Conservation (phyloP, 2,113 vertebrate species). For the Pao palembangensis region DNA sequence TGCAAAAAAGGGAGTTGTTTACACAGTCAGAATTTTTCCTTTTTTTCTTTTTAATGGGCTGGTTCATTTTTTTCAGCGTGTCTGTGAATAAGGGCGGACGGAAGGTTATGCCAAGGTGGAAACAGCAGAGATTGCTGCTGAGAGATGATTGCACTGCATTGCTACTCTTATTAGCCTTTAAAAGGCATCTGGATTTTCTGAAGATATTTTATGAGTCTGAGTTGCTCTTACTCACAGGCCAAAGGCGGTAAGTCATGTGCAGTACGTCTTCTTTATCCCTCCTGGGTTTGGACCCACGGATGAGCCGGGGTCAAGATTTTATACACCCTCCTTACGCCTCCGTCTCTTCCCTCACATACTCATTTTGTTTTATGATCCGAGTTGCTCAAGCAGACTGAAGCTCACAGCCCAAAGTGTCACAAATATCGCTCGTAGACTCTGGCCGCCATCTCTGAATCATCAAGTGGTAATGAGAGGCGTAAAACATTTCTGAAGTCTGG, state of each 20-base stretch:
- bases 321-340: slow-evolving; percentile 53
- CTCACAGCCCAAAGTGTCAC: slow-evolving; percentile 5
- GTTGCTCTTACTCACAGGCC: slow-evolving; percentile 61
- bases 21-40: slow-evolving; percentile 38
- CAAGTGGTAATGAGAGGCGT: slow-evolving; percentile 12
- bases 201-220: slow-evolving; percentile 69
- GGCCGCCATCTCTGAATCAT: slow-evolving; percentile 6
- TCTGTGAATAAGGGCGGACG: slow-evolving; percentile 54
- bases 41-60: slow-evolving; percentile 2
- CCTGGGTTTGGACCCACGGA: slow-evolving; percentile 46
- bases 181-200: slow-evolving; percentile 58
- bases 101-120: slow-evolving; percentile 60
- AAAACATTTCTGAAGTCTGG: slow-evolving; percentile 23
- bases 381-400: slow-evolving; percentile 27
- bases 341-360: slow-evolving; percentile 35
- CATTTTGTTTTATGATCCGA: slow-evolving; percentile 44
- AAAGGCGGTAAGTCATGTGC: slow-evolving; percentile 66
- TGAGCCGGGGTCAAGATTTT: slow-evolving; percentile 58
- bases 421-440: slow-evolving; percentile 20
- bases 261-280: slow-evolving; percentile 64
- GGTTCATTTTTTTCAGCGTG: slow-evolving; percentile 24
- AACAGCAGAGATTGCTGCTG: slow-evolving; percentile 65
- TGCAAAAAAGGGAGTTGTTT: slow-evolving; percentile 41
- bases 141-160: slow-evolving; percentile 56
- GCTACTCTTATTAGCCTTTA: slow-evolving; percentile 58